These are phyloP conservation scores for Turritopsis rubra DNA, from an alignment of 30 jellyfish, hydroid and myxozoan genomes.

Conservation along the genomic window DNA sequence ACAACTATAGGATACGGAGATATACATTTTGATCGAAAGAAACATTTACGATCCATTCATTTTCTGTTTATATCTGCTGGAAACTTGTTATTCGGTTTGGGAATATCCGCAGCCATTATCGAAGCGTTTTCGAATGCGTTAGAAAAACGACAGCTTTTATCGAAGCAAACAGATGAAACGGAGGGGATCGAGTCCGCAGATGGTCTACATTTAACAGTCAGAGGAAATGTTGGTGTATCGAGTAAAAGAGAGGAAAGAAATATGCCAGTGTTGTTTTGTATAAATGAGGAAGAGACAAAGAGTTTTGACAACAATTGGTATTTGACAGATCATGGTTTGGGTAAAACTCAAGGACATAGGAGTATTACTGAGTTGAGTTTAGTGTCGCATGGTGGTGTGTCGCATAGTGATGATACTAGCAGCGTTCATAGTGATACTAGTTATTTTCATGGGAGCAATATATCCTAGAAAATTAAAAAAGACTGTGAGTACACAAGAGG, in stretches of 20 bases:
- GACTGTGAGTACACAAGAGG: no score
- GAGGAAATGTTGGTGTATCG: neutral
- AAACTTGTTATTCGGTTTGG: slow-evolving; percentile 8
- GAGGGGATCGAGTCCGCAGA: neutral
- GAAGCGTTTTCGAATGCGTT: slow-evolving; percentile 8
- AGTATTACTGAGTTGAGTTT: no score
- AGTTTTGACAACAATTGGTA: neutral
- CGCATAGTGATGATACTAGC: neutral
- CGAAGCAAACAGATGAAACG: neutral
- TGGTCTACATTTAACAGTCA: neutral
- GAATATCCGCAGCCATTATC: slow-evolving; percentile 21
- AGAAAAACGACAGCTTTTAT: neutral
- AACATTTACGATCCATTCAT: slow-evolving; percentile 8
- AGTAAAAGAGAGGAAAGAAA: neutral
- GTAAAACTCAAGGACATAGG: neutral
- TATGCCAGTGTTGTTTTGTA: neutral
- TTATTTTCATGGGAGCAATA: neutral
- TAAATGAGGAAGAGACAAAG: neutral
- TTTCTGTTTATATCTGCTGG: slow-evolving; percentile 13
- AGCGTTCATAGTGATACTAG: neutral
- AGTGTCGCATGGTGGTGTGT: neutral
- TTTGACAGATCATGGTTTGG: neutral
- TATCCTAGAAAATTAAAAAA: no score
- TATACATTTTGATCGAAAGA: neutral
- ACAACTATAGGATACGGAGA: slow-evolving; percentile 24